Base-by-base conservation (phyloP, 2,113 vertebrate genomes). In the Corythornis cristatus region DNA sequence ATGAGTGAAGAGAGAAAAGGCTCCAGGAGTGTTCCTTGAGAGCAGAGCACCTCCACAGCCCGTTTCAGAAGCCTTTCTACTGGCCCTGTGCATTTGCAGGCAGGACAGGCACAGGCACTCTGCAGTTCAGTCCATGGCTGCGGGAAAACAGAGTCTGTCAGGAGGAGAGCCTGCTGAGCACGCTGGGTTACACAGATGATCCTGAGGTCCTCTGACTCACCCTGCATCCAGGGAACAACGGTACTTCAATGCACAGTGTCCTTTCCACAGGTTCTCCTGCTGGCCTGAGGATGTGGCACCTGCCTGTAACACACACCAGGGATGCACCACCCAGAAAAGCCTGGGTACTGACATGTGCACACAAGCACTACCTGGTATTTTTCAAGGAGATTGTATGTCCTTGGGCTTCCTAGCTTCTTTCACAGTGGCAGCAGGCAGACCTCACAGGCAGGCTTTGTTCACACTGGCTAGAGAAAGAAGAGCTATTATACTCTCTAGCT, bases 281-380 rank as follows among this genome's bases (percentile, higher is more conserved):
- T 78, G 56, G 21, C n/a, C 48, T 33, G 35, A 54, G 50, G 65
- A n/a, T 87, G 14, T 12, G 29, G 28, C 20, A 77, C 29, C 12
- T 70, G 56, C 17, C 56, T 68, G 2, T 29, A 67, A 58, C 8
- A 70, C 22, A 81, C 31, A 56, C 3, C 21, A 1, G 1, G 53
- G 33, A 67, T 7, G 21, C 48, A 86, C 29, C 15, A 28, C 11
- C 31, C 43, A 35, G 22, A 3, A 45, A 18, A 86, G 12, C 17
- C 25, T 42, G 20, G 8, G 28, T 4, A 42, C 0, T 15, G 6
- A 12, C 2, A 2, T 5, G 28, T 6, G 29, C 60, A 35, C 19
- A 73, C n/a, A 77, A 67, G 56, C 17, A 60, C 50, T n/a, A 54
- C 51, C 54, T 83, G 40, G 35, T 22, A 35, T 77, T 90, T 76